These are phyloP conservation scores for Podarcis muralis DNA, from an alignment of 2,113 vertebrate species.

Conservation along the genomic window DNA sequence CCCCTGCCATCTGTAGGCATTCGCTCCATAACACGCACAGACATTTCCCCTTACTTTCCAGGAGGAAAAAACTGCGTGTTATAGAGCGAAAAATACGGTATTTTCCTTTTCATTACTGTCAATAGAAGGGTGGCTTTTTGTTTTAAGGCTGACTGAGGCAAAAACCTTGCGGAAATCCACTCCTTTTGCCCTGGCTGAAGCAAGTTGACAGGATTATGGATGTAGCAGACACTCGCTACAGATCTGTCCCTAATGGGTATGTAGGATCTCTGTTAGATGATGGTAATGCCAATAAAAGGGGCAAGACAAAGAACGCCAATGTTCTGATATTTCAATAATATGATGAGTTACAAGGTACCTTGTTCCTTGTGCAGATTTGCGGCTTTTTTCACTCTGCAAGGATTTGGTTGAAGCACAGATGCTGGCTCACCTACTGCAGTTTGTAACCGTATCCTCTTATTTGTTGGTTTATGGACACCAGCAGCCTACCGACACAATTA, in stretches of 20 bases:
- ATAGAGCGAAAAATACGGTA: too few relatives aligned
- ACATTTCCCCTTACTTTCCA: too few relatives aligned
- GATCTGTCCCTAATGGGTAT: neutral
- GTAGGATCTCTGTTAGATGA: neutral
- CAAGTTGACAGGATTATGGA: neutral
- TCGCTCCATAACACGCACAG: too few relatives aligned
- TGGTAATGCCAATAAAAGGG: neutral
- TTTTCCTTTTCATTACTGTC: too few relatives aligned
- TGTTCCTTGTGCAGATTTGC: slow-evolving; percentile 67
- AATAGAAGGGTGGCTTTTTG: neutral
- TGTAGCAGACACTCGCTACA: neutral
- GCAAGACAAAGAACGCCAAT: neutral
- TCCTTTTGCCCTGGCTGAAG: neutral
- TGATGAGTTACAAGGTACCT: slow-evolving; percentile 62
- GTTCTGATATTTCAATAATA: neutral
- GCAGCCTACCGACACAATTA: slow-evolving; percentile 70
- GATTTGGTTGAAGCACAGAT: slow-evolving; percentile 85
- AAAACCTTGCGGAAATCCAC: neutral
- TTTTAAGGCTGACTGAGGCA: neutral
- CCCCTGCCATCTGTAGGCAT: too few relatives aligned
- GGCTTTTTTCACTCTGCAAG: slow-evolving; percentile 74
- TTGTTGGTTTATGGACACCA: slow-evolving; percentile 70
- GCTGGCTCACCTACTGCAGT: slow-evolving; percentile 77
- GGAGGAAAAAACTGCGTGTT: too few relatives aligned
- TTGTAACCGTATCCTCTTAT: slow-evolving; percentile 70